phyloP scores from a whole-genome alignment of 1,140 invertebrate genomes.

The Saccostrea cuccullata region DNA sequence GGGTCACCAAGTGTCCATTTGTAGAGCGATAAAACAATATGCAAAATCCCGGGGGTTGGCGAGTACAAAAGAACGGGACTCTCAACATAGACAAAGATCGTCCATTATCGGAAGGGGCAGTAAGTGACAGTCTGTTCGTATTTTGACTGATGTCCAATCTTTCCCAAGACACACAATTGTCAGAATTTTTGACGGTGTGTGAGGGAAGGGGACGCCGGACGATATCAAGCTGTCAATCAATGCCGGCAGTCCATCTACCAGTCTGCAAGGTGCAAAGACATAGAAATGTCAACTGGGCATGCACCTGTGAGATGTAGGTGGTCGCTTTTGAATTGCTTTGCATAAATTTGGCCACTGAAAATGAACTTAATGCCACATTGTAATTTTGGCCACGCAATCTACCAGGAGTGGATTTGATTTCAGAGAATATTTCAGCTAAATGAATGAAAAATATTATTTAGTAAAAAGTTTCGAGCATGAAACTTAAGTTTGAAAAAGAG shows the following conservation, averaged over 20 bases:
- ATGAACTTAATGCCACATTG: neutral
- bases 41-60: neutral
- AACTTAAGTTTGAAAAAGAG: too few relatives aligned
- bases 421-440: too few relatives aligned
- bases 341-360: neutral
- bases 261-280: constrained; percentile 25
- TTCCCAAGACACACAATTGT: neutral
- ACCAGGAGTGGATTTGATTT: too few relatives aligned
- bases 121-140: neutral
- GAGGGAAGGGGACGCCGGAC: constrained; percentile 20
- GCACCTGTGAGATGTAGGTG: constrained; percentile 2
- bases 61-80: neutral
- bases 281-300: constrained; percentile 15
- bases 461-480: too few relatives aligned
- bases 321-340: neutral
- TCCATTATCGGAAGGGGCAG: neutral
- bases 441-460: too few relatives aligned
- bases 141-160: constrained; percentile 13
- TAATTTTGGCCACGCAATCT: too few relatives aligned
- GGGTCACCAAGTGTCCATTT: neutral
- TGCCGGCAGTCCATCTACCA: constrained; percentile 12
- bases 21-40: constrained; percentile 1
- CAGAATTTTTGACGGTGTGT: constrained; percentile 16
- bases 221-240: constrained; percentile 11
- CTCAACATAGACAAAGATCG: neutral